Percentiles rank a stretch among this genome's conserved stretches.
Conservation (phyloP, 2,888 invertebrate genomes). For the Schrankia costaestrigalis region DNA sequence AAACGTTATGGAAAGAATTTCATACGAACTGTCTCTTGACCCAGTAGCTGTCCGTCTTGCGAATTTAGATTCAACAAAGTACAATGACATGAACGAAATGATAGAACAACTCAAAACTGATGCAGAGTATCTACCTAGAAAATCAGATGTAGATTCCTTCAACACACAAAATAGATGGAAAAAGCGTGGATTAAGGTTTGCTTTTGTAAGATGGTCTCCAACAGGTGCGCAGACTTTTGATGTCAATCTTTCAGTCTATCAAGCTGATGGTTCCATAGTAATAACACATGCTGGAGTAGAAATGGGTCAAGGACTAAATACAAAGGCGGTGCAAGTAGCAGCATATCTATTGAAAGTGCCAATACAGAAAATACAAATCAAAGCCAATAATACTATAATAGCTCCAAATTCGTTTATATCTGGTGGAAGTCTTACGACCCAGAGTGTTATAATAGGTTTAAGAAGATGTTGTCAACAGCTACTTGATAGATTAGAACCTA, state of each 20-base stretch:
- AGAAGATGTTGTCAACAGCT: slow-evolving; percentile 30
- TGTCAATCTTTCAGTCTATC: slow-evolving; percentile 27
- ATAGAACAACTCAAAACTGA: slow-evolving; percentile 70
- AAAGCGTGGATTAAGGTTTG: slow-evolving; percentile 83
- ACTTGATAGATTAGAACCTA: slow-evolving; percentile 25
- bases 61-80: slow-evolving; percentile 65
- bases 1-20: slow-evolving; percentile 82
- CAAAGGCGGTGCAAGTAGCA: slow-evolving; percentile 83
- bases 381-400: slow-evolving; percentile 80
- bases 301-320: slow-evolving; percentile 59
- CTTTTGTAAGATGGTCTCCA: slow-evolving; percentile 80
- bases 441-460: slow-evolving; percentile 37
- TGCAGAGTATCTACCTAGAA: slow-evolving; percentile 74
- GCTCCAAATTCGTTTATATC: slow-evolving; percentile 83
- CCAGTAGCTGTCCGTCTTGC: slow-evolving; percentile 75
- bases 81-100: slow-evolving; percentile 56
- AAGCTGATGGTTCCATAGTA: slow-evolving; percentile 84
- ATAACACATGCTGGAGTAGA: slow-evolving; percentile 86
- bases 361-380: slow-evolving; percentile 82
- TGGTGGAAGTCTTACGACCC: slow-evolving; percentile 81
- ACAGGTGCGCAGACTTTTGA: slow-evolving; percentile 8
- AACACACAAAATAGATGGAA: slow-evolving; percentile 86
- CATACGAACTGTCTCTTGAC: slow-evolving; percentile 75
- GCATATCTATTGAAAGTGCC: slow-evolving; percentile 84
- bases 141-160: slow-evolving; percentile 69